Base-by-base conservation (phyloP, 1,140 invertebrate species). In the Drosophila nebulosa region DNA sequence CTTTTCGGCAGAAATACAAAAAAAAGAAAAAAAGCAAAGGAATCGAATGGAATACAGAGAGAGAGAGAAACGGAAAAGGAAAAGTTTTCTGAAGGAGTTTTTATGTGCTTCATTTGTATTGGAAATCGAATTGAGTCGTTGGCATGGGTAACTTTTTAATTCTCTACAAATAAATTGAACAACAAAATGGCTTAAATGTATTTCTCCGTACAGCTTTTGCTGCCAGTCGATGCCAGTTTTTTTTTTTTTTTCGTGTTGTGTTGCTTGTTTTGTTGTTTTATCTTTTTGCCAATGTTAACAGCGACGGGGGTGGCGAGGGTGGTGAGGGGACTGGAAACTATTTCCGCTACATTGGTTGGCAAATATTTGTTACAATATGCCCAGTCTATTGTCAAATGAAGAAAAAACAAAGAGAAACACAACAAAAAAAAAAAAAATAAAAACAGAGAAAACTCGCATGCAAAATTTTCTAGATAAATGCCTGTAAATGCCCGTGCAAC, bases 311-410 rank as follows among this genome's bases (percentile, higher is more conserved):
- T 2, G 4, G 2, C 1, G 12, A 14, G 24, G n/a, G n/a, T n/a
- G n/a, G n/a, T n/a, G n/a, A n/a, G 12, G n/a, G 6, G 52, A n/a
- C 63, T 57, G 36, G 24, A 66, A 74, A 74, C 71, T 75, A 75
- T 64, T 75, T 75, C 64, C 72, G 59, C 52, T 69, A 16, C 71
- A 75, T 75, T 75, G 72, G 27, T 58, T 50, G 53, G 42, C 42
- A 75, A 69, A 75, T 75, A 63, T 68, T 74, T 58, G 58, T 42
- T 35, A 69, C 50, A 56, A 46, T 61, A 46, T 46, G 39, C 39
- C 39, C 39, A 46, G 39, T 46, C 59, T 26, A 46, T 67, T 70
- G 63, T 52, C 60, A 36, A 57, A 46, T 46, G 18, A 21, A 10
- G 39, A 42, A 56, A 55, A 60, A 35, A 42, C 24, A 18, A 50